phyloP scores from a whole-genome alignment of 2,797 vertebrate species.

The Stomatorhinus walkeri region DNA sequence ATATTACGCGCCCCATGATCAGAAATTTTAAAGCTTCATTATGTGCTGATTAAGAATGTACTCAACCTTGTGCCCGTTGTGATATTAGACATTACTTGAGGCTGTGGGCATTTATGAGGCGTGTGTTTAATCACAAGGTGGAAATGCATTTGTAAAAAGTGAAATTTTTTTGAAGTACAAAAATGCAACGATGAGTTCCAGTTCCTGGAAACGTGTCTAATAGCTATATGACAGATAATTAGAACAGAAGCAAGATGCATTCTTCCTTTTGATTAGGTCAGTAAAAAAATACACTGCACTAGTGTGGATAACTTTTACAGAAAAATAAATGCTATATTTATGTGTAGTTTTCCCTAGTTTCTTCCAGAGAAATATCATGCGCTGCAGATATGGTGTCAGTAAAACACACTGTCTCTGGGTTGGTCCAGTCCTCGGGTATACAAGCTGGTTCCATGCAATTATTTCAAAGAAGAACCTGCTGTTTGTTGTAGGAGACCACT shows the following conservation, averaged over 20 bases:
- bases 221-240: not conserved
- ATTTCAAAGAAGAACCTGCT: slow-evolving; percentile 7
- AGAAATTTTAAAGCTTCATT: not conserved
- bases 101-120: not conserved
- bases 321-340: not conserved
- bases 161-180: not conserved
- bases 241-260: not conserved
- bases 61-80: not conserved
- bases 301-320: not conserved
- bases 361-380: not conserved
- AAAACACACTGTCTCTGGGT: not conserved
- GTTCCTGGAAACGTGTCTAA: not conserved
- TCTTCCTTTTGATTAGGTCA: not conserved
- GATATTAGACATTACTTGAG: not conserved
- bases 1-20: not conserved
- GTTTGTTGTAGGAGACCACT: not conserved
- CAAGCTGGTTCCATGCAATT: not conserved
- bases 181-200: not conserved
- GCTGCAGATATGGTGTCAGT: not conserved
- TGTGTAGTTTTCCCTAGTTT: not conserved
- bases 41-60: not conserved
- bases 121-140: not conserved
- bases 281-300: not conserved
- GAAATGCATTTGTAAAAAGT: not conserved
- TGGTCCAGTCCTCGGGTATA: not conserved